Base-by-base conservation (phyloP, 2,797 vertebrate species). In the Enteromius fasciolatus region DNA sequence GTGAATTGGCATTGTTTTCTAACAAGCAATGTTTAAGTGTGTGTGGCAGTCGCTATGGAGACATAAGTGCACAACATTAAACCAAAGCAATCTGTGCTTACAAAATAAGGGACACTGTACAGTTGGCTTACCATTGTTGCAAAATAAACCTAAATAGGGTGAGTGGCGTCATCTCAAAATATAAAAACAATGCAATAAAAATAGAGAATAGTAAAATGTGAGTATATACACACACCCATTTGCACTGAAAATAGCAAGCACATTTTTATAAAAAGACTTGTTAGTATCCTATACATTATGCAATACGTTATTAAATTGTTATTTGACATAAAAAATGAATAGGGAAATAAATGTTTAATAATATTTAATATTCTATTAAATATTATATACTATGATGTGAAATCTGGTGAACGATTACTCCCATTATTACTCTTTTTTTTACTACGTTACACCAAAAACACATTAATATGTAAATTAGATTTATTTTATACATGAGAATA, bases 1-100 rank as follows among this genome's bases (percentile, higher is more conserved):
- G 25, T 14, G 18, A 66, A 77, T 12, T 7, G 36, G 41, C 25
- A 78, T 66, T 66, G 76, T 66, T 66, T 66, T 48, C 41, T 64
- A 77, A 46, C 17, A 11, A 63, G 17, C 36, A 41, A 18, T n/a
- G 57, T 63, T 63, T 63, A 18, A 31, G 39, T 76, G 74, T 76
- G 41, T 33, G 59, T 59, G 4, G 59, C 28, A 33, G 76, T 64
- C 12, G 2, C 41, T 66, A 64, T 66, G 25, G 61, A 77, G 25
- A 77, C 41, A 41, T 33, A 64, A 48, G 75, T 33, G 76, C 36
- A 28, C 54, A 44, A 15, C 39, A 76, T 61, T 36, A 36, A 25
- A 66, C 59, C 18, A 36, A 50, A n/a, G 11, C 59, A 77, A 18
- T 14, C 33, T 11, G 3, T 61, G 74, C 36, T 44, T 25, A 28